Evolutionary conservation across 2,797 vertebrate genomes (phyloP).

Genomic region (Poeciliopsis gracilis): DNA sequence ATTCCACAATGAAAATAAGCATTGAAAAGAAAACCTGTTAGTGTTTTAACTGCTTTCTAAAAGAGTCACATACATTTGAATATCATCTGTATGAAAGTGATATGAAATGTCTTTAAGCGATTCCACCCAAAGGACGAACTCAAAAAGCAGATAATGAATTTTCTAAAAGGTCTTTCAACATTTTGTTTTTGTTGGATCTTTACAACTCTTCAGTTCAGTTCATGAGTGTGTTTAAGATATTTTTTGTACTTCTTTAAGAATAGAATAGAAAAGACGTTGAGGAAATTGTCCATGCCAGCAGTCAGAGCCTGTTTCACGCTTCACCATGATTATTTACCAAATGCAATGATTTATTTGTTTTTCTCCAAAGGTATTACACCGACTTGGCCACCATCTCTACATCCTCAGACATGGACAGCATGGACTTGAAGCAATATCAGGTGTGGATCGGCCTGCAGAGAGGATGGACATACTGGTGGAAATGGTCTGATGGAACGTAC

Average conservation of each 20-base stretch:
- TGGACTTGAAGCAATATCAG: not conserved
- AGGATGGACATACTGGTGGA: fast-evolving
- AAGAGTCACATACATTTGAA: too few relatives aligned
- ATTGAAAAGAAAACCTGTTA: too few relatives aligned
- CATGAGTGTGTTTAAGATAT: not conserved
- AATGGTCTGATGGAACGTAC: not conserved
- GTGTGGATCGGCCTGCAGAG: not conserved
- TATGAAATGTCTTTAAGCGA: too few relatives aligned
- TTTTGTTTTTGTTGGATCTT: not conserved
- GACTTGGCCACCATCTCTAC: not conserved
- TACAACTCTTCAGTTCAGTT: not conserved
- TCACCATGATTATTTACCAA: not conserved
- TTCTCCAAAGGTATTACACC: not conserved
- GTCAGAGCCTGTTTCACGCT: not conserved
- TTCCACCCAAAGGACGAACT: too few relatives aligned
- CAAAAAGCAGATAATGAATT: not conserved
- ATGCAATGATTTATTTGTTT: not conserved
- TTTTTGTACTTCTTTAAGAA: not conserved
- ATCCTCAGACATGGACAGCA: not conserved
- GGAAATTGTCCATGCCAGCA: not conserved
- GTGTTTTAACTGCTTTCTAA: too few relatives aligned
- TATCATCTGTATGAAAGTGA: too few relatives aligned
- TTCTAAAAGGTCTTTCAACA: not conserved
- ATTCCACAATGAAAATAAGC: too few relatives aligned
- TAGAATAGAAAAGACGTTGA: not conserved